Conservation (phyloP, 2,888 invertebrate genomes). For the Drosophila anomalipes region DNA sequence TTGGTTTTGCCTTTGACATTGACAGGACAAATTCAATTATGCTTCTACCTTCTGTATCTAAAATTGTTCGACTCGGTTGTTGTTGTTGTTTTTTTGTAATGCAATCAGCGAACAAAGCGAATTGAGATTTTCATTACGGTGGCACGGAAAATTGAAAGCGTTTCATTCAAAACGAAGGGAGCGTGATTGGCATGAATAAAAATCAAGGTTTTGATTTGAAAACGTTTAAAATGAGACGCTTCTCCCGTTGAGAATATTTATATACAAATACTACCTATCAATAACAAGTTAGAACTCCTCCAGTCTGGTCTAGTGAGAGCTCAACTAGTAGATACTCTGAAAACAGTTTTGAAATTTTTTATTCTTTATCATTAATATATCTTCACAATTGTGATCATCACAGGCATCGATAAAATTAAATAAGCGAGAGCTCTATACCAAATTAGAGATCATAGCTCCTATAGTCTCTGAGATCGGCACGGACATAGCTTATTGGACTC, state of each 20-base stretch:
- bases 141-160: slow-evolving; percentile 5
- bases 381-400: background rate
- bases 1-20: slow-evolving; percentile 38
- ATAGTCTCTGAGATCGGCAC: background rate
- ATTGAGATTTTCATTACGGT: slow-evolving; percentile 38
- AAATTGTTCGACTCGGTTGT: slow-evolving; percentile 29
- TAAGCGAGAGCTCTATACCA: background rate
- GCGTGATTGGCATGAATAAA: slow-evolving; percentile 23
- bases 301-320: background rate
- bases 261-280: background rate
- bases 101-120: slow-evolving; percentile 35
- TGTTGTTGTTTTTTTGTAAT: slow-evolving; percentile 21
- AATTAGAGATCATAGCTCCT: background rate
- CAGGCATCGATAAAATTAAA: background rate
- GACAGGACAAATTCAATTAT: slow-evolving; percentile 54
- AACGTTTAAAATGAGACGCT: background rate
- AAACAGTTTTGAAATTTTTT: background rate
- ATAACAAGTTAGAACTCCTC: background rate
- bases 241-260: background rate
- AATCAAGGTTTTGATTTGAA: slow-evolving; percentile 1
- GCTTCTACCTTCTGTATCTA: slow-evolving; percentile 8
- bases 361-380: background rate
- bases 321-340: background rate
- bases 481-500: background rate
- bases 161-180: slow-evolving; percentile 4